Conservation (phyloP, 1,140 invertebrate species). For the Drosophila ogumai region DNA sequence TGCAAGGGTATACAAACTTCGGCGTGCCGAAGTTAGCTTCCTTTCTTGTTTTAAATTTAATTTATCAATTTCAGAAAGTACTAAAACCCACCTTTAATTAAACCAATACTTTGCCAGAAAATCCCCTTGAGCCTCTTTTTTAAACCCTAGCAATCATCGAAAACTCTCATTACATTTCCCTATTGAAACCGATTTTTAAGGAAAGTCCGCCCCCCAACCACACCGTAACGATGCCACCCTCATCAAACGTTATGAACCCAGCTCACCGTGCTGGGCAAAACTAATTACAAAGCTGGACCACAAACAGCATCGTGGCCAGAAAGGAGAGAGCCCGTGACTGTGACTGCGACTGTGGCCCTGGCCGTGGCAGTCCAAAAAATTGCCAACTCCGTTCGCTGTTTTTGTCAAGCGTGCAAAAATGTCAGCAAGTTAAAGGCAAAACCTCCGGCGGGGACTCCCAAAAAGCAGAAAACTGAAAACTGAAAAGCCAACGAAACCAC, state of each 20-base stretch:
- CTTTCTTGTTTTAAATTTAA: no score
- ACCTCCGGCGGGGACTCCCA: slow-evolving; percentile 20
- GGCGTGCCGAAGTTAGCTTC: no score
- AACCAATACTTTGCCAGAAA: not conserved
- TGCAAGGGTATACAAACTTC: no score
- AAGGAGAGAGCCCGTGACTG: slow-evolving; percentile 45
- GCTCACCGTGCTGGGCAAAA: slow-evolving; percentile 58
- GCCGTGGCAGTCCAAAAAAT: slow-evolving; percentile 30
- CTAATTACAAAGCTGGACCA: slow-evolving; percentile 76
- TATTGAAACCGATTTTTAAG: slow-evolving; percentile 23
- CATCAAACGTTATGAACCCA: slow-evolving; percentile 40
- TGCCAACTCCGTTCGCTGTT: slow-evolving; percentile 52
- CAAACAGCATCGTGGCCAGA: slow-evolving; percentile 66
- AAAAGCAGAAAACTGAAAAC: slow-evolving; percentile 31
- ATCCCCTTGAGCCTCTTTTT: not conserved
- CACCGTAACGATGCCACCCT: slow-evolving; percentile 10
- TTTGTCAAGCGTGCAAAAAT: slow-evolving; percentile 78
- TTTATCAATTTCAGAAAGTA: not conserved
- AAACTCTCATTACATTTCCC: slow-evolving; percentile 30
- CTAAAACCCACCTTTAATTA: not conserved
- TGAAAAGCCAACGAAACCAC: slow-evolving; percentile 72
- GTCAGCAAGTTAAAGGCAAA: slow-evolving; percentile 49
- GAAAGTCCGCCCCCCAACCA: slow-evolving; percentile 11
- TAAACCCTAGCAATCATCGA: slow-evolving; percentile 7
- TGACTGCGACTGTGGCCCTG: slow-evolving; percentile 12